Evolutionary conservation across 2,113 vertebrate species (phyloP).

Genomic region (Cinclus mexicanus): DNA sequence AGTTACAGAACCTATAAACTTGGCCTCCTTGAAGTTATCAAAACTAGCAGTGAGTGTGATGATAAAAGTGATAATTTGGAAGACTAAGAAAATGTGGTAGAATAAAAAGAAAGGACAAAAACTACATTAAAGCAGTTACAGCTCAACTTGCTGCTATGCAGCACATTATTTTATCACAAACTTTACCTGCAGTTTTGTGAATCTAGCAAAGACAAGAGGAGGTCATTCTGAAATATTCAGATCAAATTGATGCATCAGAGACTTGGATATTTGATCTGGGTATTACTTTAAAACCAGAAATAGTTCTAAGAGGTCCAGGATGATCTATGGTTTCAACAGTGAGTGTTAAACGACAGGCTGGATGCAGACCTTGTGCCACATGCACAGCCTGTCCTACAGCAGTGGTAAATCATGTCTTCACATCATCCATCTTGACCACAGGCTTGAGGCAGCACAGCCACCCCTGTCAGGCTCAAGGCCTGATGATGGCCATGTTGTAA

Average conservation of each 20-base stretch:
- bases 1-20: constrained; percentile 17
- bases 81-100: not conserved
- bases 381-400: not conserved
- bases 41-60: constrained; percentile 1
- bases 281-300: not conserved
- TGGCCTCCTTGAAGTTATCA: constrained; percentile 23
- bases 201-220: not conserved
- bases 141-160: not conserved
- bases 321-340: not conserved
- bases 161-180: not conserved
- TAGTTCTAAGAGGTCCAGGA: not conserved
- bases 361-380: not conserved
- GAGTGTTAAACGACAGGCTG: not conserved
- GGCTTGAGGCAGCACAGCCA: not conserved
- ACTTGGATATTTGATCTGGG: not conserved
- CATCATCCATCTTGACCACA: not conserved
- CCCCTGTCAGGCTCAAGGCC: not conserved
- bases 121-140: constrained; percentile 8
- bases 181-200: not conserved
- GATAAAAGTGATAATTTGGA: constrained; percentile 23
- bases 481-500: not conserved
- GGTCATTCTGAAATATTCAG: not conserved
- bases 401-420: not conserved
- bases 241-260: not conserved
- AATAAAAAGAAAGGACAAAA: constrained; percentile 6